phyloP scores from a whole-genome alignment of 2,113 vertebrate species.

The Mastomys coucha region DNA sequence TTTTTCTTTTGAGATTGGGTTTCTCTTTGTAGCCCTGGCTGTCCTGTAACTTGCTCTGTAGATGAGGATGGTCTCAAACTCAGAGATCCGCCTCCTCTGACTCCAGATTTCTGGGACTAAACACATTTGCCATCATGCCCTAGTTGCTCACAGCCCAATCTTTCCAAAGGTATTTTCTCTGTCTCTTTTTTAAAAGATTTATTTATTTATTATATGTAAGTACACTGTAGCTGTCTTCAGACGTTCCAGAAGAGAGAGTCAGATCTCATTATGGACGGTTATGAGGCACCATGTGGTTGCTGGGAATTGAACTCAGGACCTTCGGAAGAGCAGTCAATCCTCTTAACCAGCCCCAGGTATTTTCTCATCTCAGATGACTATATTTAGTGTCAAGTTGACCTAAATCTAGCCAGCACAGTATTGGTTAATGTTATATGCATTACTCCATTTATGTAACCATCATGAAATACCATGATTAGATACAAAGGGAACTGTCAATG shows the following conservation, averaged over 20 bases:
- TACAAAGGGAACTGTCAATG: not conserved
- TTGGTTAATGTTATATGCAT: not conserved
- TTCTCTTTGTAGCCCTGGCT: not conserved
- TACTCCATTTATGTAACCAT: not conserved
- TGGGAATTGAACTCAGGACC: no score
- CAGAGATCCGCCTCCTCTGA: not conserved
- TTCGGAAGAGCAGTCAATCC: no score
- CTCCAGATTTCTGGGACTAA: not conserved
- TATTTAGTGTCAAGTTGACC: not conserved
- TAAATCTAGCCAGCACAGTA: not conserved
- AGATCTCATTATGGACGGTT: no score
- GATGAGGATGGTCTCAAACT: not conserved
- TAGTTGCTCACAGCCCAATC: not conserved
- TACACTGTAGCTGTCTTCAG: no score
- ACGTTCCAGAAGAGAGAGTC: no score
- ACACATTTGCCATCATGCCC: not conserved
- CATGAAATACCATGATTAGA: not conserved
- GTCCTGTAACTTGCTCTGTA: not conserved
- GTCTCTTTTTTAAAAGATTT: no score
- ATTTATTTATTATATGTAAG: no score
- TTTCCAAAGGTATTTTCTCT: not conserved
- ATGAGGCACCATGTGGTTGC: no score
- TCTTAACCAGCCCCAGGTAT: not conserved
- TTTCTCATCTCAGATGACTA: not conserved
- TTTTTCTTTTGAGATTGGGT: not conserved